Percentiles rank a stretch among this genome's conserved stretches.
These are phyloP conservation scores for Seira ritae DNA, from an alignment of 2,888 invertebrate species.

Conservation along the genomic window DNA sequence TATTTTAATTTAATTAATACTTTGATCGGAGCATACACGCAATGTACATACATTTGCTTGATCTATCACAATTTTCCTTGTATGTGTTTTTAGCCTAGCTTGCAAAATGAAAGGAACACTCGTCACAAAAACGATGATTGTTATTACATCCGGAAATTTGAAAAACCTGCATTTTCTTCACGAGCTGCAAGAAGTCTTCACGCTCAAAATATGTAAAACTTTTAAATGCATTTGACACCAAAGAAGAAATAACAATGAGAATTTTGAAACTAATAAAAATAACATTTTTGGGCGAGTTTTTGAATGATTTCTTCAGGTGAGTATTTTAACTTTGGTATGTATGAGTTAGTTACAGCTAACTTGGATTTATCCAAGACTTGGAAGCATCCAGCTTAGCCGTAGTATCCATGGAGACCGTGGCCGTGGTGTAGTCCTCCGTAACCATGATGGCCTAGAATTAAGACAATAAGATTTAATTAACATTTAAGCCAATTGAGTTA, in stretches of 20 bases:
- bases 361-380: too few species aligned
- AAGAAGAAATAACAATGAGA: background rate
- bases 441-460: too few species aligned
- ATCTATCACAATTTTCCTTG: background rate
- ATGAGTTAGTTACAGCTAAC: background rate
- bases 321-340: background rate
- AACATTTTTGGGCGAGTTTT: background rate
- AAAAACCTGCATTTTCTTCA: too few species aligned
- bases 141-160: too few species aligned
- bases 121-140: too few species aligned
- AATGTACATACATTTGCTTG: background rate
- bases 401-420: background rate
- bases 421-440: too few species aligned
- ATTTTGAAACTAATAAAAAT: background rate
- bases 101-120: background rate
- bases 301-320: background rate
- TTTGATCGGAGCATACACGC: background rate
- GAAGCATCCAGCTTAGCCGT: too few species aligned
- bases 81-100: background rate
- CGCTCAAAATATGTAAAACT: too few species aligned
- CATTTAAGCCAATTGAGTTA: too few species aligned
- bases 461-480: too few species aligned
- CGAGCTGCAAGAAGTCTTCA: background rate
- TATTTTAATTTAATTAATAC: background rate
- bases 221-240: slow-evolving; percentile 3